Evolutionary conservation across 2,113 vertebrate genomes (phyloP), one percentile per base, ranked within the genome.

Genomic region (Carassius auratus): DNA sequence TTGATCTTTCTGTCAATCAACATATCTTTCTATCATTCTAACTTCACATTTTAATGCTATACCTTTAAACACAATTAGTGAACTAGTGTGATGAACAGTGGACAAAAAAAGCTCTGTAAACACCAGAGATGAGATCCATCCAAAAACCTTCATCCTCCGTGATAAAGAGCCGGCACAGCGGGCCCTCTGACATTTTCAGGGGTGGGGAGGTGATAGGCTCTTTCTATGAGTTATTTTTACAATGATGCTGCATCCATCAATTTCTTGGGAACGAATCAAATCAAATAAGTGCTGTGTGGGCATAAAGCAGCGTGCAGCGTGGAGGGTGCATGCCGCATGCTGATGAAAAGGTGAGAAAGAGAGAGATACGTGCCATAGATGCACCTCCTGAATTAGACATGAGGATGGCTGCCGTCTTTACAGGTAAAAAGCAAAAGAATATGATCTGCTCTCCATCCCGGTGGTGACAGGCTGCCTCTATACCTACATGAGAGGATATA

Each of bases 211-310:
- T 79, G 76, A 59, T 48, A 59, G 76, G 84, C 30, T 50, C 64
- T 42, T 71, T 68, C 76, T 73, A 59, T 59, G 77, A 71, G 84
- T 86, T 86, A 81, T 86, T 80, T 73, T 86, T 59, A 57, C 83
- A 80, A 64, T 85, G 66, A 79, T 66, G 50, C 61, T 30, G n/a
- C 76, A 80, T 81, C 76, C 77, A 86, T 86, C 84, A 86, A 61
- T 48, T 84, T 84, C 82, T 75, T 59, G 76, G 52, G 84, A 80
- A 80, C 38, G 76, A 84, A 84, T 84, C 83, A 84, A 85, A 85
- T 85, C 76, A 85, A 80, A 86, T 86, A 81, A 80, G 76, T 86
- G 84, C 76, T 81, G 84, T 57, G 68, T 73, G 52, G 50, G 84
- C 84, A 86, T 61, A 84, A 84, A 19, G 68, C 82, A 84, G 52